Conservation (phyloP, 1,140 invertebrate genomes). For the Cheumatopsyche charites region DNA sequence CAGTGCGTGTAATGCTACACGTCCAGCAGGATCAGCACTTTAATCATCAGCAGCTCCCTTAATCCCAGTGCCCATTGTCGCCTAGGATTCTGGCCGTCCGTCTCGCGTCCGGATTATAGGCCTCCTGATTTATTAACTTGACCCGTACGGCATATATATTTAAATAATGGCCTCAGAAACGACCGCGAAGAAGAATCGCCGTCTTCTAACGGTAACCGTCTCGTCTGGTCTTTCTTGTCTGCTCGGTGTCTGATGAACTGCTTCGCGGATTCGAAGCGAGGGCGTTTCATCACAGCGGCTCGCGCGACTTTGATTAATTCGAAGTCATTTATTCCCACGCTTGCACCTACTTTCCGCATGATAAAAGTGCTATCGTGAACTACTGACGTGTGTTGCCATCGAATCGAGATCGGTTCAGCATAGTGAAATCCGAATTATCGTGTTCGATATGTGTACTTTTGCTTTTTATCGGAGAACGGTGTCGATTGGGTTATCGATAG, state of each 20-base stretch:
- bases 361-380: too few species aligned
- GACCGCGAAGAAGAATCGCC: constrained; percentile 13
- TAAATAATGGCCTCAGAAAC: background rate
- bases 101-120: background rate
- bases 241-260: background rate
- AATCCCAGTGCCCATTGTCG: constrained; percentile 30
- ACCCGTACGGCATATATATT: background rate
- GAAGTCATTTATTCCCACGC: too few species aligned
- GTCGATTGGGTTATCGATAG: too few species aligned
- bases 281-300: constrained; percentile 12
- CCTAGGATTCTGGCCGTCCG: background rate
- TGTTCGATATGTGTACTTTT: too few species aligned
- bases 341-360: too few species aligned
- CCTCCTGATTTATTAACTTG: constrained; percentile 34
- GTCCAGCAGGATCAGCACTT: constrained; percentile 36
- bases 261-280: background rate
- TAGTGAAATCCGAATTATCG: too few species aligned
- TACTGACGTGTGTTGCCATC: too few species aligned
- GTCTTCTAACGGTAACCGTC: constrained; percentile 1
- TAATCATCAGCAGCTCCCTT: constrained; percentile 29
- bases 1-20: constrained; percentile 30
- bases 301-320: constrained; percentile 14
- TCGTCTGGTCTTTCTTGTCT: too few species aligned
- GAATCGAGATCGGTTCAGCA: too few species aligned
- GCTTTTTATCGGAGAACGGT: too few species aligned